A percentile compares a stretch with the other conserved stretches of the same genome.
Conservation (phyloP, 2,888 invertebrate species). For the Apamea monoglypha region DNA sequence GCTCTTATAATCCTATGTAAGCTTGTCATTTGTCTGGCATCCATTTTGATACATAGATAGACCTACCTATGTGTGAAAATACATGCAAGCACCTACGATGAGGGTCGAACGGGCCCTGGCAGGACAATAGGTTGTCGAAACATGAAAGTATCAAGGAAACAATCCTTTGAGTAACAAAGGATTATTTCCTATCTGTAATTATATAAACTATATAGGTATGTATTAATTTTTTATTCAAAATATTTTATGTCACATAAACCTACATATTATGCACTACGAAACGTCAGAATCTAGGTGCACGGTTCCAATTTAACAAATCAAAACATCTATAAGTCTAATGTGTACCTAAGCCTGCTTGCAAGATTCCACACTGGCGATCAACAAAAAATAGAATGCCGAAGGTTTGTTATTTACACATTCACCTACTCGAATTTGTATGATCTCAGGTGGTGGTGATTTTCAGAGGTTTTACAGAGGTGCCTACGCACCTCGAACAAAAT, state of each 20-base stretch:
- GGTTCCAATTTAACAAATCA: background rate
- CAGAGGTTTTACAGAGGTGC: no score
- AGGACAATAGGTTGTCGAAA: no score
- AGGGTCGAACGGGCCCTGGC: no score
- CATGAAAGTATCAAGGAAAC: no score
- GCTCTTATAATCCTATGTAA: conserved; percentile 11
- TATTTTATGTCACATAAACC: background rate
- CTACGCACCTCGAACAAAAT: conserved; percentile 12
- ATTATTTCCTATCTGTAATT: no score
- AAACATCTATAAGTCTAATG: no score
- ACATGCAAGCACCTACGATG: background rate
- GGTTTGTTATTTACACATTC: no score
- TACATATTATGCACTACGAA: background rate
- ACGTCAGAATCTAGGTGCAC: background rate
- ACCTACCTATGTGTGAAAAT: background rate
- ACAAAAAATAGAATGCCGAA: no score
- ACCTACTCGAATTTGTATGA: background rate
- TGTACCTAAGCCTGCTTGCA: background rate
- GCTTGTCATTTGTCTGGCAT: background rate
- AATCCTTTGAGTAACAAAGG: no score
- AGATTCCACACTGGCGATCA: background rate
- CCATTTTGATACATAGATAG: background rate
- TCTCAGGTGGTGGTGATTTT: no score
- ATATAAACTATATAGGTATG: no score
- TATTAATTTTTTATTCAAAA: background rate